Evolutionary conservation across 2,797 vertebrate genomes (phyloP), one percentile per base, ranked within the genome.

Genomic region (Distichodus sexfasciatus): DNA sequence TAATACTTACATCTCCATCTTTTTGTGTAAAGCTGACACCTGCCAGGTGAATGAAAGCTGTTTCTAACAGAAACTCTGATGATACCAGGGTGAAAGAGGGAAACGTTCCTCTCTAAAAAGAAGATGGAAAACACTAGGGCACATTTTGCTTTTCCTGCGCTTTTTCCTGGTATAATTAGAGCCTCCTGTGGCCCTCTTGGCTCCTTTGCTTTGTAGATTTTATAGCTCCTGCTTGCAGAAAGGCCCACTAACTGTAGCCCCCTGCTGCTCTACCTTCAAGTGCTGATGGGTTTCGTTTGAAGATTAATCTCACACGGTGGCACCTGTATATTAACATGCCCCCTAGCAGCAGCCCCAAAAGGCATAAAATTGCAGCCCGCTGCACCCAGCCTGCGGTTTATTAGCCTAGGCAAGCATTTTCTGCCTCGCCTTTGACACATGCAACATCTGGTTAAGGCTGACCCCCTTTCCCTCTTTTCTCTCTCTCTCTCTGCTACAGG

Each of bases 271-370:
- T 12, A 40, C 73, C 66, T 72, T 63, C 74, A 76, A 78, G 71
- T 69, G 76, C 74, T 81, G 76, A 81, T 75, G 66, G 70, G 48
- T 51, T 23, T 40, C 26, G 67, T 84, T 77, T 82, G 72, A 82
- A 81, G 69, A 76, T 86, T 83, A 81, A 83, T 82, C 77, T 76
- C 76, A 78, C 64, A 50, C 50, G 72, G 82, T 75, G 58, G 75
- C 24, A 47, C 66, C 61, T 66, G 70, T 69, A 51, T 59, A 65
- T 72, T 67, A 70, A 51, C 64, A 55, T 29, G 46, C n/a, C 29
- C 40, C 44, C 47, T 35, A 31, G 31, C 43, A 44, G 9, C 38
- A 23, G 48, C 54, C 75, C 23, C 2, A 21, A 54, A 41, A 71
- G 62, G 41, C 62, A 72, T 75, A 55, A 74, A 79, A 72, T 35